Evolutionary conservation across 2,113 vertebrate species (phyloP).

Genomic region (Willisornis vidua): DNA sequence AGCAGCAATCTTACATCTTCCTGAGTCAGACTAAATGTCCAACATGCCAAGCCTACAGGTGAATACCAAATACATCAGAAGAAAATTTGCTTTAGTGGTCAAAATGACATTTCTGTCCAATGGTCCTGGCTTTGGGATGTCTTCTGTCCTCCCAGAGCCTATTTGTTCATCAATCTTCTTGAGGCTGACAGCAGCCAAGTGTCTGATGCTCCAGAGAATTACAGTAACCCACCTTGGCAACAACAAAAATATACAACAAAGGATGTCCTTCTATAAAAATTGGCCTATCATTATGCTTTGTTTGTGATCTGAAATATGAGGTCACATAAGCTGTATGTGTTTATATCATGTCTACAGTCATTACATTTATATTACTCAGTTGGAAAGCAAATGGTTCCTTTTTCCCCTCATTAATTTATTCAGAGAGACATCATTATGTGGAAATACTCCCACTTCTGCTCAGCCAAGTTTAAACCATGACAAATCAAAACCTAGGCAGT

Average conservation of each 20-base stretch:
- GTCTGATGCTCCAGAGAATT: background rate
- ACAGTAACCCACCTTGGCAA: background rate
- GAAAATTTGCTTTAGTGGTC: background rate
- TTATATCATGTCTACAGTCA: background rate
- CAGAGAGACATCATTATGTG: background rate
- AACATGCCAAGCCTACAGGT: background rate
- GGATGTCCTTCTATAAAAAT: background rate
- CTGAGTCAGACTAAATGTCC: background rate
- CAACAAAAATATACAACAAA: background rate
- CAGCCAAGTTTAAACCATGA: background rate
- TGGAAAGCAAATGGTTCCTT: background rate
- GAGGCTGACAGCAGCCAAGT: background rate
- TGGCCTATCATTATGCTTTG: background rate
- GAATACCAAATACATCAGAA: background rate
- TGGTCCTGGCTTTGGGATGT: background rate
- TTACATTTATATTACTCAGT: background rate
- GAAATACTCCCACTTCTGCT: background rate
- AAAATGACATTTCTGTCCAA: background rate
- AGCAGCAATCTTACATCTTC: background rate
- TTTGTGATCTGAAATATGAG: background rate
- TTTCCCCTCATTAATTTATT: background rate
- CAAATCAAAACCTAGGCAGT: background rate
- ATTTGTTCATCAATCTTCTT: background rate
- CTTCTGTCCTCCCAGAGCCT: background rate
- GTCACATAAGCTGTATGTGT: background rate